Conservation (phyloP, 2,797 vertebrate genomes). For the Chelmon rostratus region DNA sequence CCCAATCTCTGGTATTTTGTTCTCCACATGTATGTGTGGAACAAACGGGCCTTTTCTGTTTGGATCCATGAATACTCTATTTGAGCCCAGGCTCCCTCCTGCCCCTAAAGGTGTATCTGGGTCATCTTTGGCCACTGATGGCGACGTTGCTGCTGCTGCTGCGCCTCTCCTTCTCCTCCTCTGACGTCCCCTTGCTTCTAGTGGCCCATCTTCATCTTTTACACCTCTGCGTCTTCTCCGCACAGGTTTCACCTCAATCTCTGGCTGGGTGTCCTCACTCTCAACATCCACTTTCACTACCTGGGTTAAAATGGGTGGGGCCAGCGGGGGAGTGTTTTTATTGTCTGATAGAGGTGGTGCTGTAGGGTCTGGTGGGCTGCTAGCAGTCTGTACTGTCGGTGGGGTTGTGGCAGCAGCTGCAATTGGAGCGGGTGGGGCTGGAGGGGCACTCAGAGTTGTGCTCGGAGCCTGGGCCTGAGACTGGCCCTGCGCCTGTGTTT, state of each 20-base stretch:
- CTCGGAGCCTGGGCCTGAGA: constrained; percentile 64
- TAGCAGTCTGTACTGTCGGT: constrained; percentile 42
- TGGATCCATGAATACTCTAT: constrained; percentile 85
- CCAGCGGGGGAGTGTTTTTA: constrained; percentile 57
- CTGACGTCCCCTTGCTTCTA: constrained; percentile 71
- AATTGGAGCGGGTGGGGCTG: constrained; percentile 63
- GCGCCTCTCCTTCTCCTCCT: constrained; percentile 84
- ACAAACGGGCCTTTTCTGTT: constrained; percentile 92
- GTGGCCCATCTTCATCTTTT: constrained; percentile 76
- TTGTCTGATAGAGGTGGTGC: constrained; percentile 54
- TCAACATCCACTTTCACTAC: constrained; percentile 82
- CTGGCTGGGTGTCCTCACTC: constrained; percentile 82
- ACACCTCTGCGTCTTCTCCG: constrained; percentile 79
- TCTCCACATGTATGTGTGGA: constrained; percentile 97
- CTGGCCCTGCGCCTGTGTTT: constrained; percentile 64
- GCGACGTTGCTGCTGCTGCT: constrained; percentile 71
- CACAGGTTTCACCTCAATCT: constrained; percentile 78
- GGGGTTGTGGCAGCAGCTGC: constrained; percentile 60
- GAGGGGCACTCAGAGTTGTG: constrained; percentile 55
- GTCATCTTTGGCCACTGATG: constrained; percentile 83
- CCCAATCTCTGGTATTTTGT: constrained; percentile 94
- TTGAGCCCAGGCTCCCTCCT: constrained; percentile 52
- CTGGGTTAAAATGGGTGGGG: constrained; percentile 77
- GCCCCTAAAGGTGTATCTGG: constrained; percentile 75
- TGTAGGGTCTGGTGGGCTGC: constrained; percentile 51